These are phyloP conservation scores for Drosophila arawakana DNA, from an alignment of 1,140 invertebrate genomes.

Conservation along the genomic window DNA sequence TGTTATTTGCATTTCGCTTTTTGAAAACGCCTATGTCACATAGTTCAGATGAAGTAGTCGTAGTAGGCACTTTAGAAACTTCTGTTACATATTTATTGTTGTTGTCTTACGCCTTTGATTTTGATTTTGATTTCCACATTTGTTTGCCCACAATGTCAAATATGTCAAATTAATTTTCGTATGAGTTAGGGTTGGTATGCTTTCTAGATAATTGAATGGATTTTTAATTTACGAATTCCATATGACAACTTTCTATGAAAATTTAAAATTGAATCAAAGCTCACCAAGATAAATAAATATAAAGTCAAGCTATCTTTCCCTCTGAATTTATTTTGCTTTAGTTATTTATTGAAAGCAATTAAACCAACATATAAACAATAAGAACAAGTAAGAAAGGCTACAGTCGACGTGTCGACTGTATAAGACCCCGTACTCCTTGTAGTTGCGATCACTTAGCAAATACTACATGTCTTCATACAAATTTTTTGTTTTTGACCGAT, in stretches of 20 bases:
- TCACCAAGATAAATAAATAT: not conserved
- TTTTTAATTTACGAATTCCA: slow-evolving; percentile 65
- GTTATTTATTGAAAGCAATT: slow-evolving; percentile 20
- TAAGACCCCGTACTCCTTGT: too few species aligned
- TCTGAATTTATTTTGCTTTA: slow-evolving; percentile 10
- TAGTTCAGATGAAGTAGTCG: slow-evolving; percentile 7
- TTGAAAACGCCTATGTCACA: slow-evolving; percentile 22
- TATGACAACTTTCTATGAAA: slow-evolving; percentile 41
- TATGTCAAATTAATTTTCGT: slow-evolving; percentile 80
- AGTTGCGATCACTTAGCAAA: too few species aligned
- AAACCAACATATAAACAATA: not conserved
- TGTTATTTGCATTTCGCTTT: slow-evolving; percentile 50
- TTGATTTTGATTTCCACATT: slow-evolving; percentile 48
- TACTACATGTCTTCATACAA: too few species aligned
- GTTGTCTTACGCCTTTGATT: slow-evolving; percentile 31
- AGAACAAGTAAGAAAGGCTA: too few species aligned
- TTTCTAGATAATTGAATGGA: slow-evolving; percentile 77
- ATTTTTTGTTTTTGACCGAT: too few species aligned
- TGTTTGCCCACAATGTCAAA: slow-evolving; percentile 78
- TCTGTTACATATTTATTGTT: slow-evolving; percentile 27
- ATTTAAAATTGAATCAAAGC: slow-evolving; percentile 1
- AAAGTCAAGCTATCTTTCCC: not conserved
- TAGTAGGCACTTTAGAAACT: slow-evolving; percentile 26
- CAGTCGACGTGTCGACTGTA: too few species aligned
- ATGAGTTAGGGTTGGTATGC: slow-evolving; percentile 47